phyloP scores from a whole-genome alignment of 2,113 vertebrate species.

The Tenrec ecaudatus region DNA sequence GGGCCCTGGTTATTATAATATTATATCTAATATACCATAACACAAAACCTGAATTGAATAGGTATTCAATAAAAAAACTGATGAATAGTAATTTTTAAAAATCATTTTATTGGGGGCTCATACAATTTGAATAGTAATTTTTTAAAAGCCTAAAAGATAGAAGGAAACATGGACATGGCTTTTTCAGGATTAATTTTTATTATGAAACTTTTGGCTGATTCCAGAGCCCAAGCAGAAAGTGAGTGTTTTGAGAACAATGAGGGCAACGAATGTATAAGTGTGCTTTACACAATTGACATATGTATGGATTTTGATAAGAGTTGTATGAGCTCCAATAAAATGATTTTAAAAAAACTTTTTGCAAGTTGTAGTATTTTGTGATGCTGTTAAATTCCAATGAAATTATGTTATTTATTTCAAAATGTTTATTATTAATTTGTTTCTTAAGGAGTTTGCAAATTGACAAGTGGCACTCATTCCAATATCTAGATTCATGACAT shows the following conservation, averaged over 20 bases:
- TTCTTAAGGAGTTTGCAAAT: slow-evolving; percentile 5
- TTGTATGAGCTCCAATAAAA: too few relatives aligned
- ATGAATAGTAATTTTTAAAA: background rate
- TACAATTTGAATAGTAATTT: background rate
- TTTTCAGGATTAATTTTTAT: slow-evolving; percentile 14
- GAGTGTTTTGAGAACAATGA: too few relatives aligned
- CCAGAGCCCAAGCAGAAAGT: too few relatives aligned
- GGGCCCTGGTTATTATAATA: background rate
- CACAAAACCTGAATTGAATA: background rate
- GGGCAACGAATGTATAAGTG: too few relatives aligned
- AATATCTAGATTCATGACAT: background rate
- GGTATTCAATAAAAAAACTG: background rate
- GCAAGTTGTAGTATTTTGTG: background rate
- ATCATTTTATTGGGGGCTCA: too few relatives aligned
- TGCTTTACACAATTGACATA: too few relatives aligned
- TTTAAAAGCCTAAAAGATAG: background rate
- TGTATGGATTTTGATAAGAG: too few relatives aligned
- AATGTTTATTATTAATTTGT: background rate
- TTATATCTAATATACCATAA: background rate
- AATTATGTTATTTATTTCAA: background rate
- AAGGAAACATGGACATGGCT: slow-evolving; percentile 24
- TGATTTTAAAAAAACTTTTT: background rate
- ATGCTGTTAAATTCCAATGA: background rate
- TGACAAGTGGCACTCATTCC: background rate
- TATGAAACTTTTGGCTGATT: background rate